Evolutionary conservation across 1,140 invertebrate genomes (phyloP).

Genomic region (Brachionus rubens): DNA sequence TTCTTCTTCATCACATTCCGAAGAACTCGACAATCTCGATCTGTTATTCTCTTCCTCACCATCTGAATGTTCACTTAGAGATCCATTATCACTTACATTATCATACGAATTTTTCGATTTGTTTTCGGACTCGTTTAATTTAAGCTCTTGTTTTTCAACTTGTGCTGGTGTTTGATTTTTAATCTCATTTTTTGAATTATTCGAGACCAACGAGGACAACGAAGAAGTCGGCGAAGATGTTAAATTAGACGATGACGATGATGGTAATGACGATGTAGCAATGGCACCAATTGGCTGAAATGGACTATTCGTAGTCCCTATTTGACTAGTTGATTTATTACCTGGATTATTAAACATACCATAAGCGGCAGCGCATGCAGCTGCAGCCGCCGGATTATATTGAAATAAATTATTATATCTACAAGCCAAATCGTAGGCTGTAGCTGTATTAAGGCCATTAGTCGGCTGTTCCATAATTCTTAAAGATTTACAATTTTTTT

Average conservation of each 20-base stretch:
- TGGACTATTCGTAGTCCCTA: neutral
- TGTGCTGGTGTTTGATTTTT: too few species aligned
- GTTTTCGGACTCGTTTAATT: neutral
- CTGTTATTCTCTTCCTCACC: neutral
- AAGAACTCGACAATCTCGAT: neutral
- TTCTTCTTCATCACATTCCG: neutral
- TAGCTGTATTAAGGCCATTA: neutral
- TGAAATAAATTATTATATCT: constrained; percentile 42
- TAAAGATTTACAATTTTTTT: neutral
- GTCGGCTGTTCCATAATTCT: constrained; percentile 26
- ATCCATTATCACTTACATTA: neutral
- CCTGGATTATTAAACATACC: neutral
- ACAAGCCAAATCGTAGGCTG: constrained; percentile 41
- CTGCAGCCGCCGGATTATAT: constrained; percentile 27
- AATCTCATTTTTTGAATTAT: neutral
- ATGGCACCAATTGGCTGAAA: neutral
- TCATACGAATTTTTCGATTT: constrained; percentile 2
- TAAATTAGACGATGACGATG: constrained; percentile 4
- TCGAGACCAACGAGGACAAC: neutral
- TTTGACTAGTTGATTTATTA: neutral
- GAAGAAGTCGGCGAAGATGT: constrained; percentile 28
- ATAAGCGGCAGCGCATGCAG: constrained; percentile 9
- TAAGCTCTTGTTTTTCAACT: neutral
- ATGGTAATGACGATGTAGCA: constrained; percentile 16
- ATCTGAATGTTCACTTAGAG: neutral